Conservation (phyloP, 2,888 invertebrate genomes). For the Tachina fera region DNA sequence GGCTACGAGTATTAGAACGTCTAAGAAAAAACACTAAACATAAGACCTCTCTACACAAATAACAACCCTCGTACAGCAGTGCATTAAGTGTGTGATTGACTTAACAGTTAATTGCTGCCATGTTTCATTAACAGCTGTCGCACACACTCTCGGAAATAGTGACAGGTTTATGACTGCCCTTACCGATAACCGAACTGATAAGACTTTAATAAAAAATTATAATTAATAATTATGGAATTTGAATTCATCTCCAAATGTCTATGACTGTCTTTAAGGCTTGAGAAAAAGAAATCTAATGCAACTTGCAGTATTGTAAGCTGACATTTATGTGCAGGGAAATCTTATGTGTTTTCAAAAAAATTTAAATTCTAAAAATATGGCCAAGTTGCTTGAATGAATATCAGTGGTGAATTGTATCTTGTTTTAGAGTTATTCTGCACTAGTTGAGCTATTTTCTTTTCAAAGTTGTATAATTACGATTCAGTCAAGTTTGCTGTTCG, state of each 20-base stretch:
- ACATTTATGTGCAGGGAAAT: no score
- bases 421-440: not conserved
- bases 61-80: not conserved
- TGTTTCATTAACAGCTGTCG: constrained; percentile 31
- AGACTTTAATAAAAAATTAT: not conserved
- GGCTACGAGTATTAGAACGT: not conserved
- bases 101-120: constrained; percentile 30
- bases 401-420: not conserved
- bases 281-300: not conserved
- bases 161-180: not conserved
- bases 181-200: not conserved
- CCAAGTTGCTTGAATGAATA: not conserved
- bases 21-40: not conserved
- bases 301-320: no score
- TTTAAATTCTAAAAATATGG: not conserved
- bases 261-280: not conserved
- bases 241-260: not conserved
- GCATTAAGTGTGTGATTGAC: constrained; percentile 6
- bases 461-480: constrained; percentile 28
- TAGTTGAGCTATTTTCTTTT: constrained; percentile 2
- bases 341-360: not conserved
- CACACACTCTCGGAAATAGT: not conserved
- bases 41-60: not conserved
- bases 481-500: constrained; percentile 41
- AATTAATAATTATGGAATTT: constrained; percentile 12